These are phyloP conservation scores for Drosophila equinoxialis DNA, from an alignment of 1,140 invertebrate species.

Conservation along the genomic window DNA sequence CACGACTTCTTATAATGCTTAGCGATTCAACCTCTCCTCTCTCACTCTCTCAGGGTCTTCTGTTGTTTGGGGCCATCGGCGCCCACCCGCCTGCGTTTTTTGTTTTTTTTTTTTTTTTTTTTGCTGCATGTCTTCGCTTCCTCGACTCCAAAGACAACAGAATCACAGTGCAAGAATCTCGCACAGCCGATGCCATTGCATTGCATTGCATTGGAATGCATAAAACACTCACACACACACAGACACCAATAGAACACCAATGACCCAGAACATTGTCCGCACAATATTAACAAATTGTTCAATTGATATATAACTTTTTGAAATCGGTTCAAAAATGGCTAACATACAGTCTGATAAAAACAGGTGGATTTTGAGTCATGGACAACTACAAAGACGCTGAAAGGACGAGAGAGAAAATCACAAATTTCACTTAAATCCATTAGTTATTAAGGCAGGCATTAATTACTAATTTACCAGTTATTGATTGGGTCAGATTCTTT, in stretches of 20 bases:
- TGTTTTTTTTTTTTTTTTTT: conserved; percentile 12
- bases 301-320: no score
- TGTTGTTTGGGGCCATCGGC: conserved; percentile 62
- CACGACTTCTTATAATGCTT: conserved; percentile 80
- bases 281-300: no score
- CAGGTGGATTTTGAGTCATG: no score
- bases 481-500: no score
- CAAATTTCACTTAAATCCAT: no score
- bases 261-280: not conserved
- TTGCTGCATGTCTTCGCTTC: conserved; percentile 4
- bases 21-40: conserved; percentile 59
- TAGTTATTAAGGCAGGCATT: no score
- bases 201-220: conserved; percentile 66
- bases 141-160: not conserved
- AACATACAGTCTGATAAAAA: no score
- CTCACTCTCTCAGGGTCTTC: conserved; percentile 21
- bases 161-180: conserved; percentile 8
- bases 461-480: no score
- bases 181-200: conserved; percentile 58
- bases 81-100: conserved; percentile 77
- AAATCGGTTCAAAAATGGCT: no score
- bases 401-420: no score
- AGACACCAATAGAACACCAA: conserved; percentile 29
- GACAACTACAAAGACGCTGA: no score
- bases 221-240: conserved; percentile 26